phyloP scores from a whole-genome alignment of 2,113 vertebrate genomes.

The Delphinapterus leucas region DNA sequence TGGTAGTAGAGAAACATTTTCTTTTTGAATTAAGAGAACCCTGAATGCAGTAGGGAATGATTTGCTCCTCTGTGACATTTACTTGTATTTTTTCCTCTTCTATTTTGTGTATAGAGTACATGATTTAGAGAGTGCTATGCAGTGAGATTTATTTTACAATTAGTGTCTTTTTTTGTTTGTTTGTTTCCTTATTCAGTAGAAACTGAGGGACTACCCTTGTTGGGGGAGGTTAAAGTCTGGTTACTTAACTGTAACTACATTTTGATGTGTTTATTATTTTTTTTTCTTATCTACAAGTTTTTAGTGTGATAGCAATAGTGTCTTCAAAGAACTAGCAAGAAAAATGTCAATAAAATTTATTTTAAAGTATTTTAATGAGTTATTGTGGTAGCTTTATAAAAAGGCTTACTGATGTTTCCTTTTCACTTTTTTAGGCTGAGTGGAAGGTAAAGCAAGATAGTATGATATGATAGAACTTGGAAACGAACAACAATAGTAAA shows the following conservation, averaged over 20 bases:
- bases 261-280: not conserved
- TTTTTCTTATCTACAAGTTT: not conserved
- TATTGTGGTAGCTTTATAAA: not conserved
- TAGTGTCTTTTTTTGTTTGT: not conserved
- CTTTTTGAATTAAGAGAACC: conserved; percentile 14
- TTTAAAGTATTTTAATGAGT: conserved; percentile 5
- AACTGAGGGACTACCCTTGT: not conserved
- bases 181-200: not conserved
- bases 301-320: not conserved
- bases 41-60: not conserved
- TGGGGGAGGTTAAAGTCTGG: conserved; percentile 19
- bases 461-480: not conserved
- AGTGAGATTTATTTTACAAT: conserved; percentile 8
- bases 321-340: conserved; percentile 22
- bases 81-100: not conserved
- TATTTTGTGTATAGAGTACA: not conserved
- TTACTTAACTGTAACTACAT: not conserved
- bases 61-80: not conserved
- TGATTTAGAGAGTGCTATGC: not conserved
- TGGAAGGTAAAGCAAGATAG: conserved; percentile 14
- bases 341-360: not conserved
- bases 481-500: conserved; percentile 2
- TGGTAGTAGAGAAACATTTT: not conserved
- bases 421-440: conserved; percentile 15
- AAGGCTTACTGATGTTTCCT: not conserved